Evolutionary conservation across 2,888 invertebrate species (phyloP), one percentile per base, ranked within the genome.

Genomic region (Idaea aversata): DNA sequence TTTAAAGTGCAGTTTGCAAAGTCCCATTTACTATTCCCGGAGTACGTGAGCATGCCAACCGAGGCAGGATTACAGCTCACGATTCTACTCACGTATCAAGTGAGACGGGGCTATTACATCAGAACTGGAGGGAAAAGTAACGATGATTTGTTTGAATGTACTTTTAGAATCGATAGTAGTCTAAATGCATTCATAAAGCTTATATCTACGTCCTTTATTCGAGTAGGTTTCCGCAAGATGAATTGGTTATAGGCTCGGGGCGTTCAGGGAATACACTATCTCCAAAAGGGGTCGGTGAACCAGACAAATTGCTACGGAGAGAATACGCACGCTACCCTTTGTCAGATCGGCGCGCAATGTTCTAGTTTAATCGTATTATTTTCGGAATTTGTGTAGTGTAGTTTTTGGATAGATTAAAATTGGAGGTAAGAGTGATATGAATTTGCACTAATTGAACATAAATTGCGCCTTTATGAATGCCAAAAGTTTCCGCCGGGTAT

Each of bases 251-350:
- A 80, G 75, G 77, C 77, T 70, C 62, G 72, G 67, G 70, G 69
- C 72, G 75, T 75, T 66, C 71, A 71, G 77, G 78, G 80, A 75
- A 78, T 77, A 78, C 78, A 77, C 77, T 77, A 80, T 78, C 73
- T 78, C 72, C 74, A 73, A 85, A 84, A 82, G 85, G 59, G 86
- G 83, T 87, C 84, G 83, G 78, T 81, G 87, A 88, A 87, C 85
- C 81, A 85, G 83, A 87, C 86, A 87, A 88, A 88, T 89, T 86
- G 84, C 79, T 75, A 75, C 79, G 76, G 75, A 79, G 81, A 79
- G 77, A 80, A 47, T 77, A 76, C 74, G 76, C 76, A 75, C 74
- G 75, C 75, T 77, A 79, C 81, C 84, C 82, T 80, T 81, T 80
- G 80, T 80, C 79, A 84, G 82, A 80, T 81, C 77, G 78, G 75